Conservation (phyloP, 2,888 invertebrate species). For the Meiosimyza platycephala region DNA sequence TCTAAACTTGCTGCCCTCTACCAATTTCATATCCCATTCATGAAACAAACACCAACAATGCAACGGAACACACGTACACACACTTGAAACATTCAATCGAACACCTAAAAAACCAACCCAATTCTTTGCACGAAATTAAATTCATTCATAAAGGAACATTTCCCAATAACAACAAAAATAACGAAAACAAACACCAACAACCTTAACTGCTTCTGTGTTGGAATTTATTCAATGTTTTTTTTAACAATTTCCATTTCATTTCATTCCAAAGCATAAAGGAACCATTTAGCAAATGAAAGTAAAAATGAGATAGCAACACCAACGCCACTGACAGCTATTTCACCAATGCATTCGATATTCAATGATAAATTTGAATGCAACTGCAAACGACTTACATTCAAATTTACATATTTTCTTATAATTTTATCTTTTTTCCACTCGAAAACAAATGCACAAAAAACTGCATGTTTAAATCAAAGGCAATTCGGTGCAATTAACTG, state of each 20-base stretch:
- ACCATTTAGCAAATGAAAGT: slow-evolving; percentile 2
- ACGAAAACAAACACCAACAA: slow-evolving; percentile 30
- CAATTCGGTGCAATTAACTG: background rate
- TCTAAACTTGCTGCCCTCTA: slow-evolving; percentile 31
- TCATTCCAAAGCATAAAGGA: slow-evolving; percentile 31
- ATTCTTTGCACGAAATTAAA: slow-evolving; percentile 39
- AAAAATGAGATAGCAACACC: slow-evolving; percentile 30
- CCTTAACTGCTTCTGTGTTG: slow-evolving; percentile 43
- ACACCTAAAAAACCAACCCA: slow-evolving; percentile 21
- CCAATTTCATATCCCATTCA: slow-evolving; percentile 37
- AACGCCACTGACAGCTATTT: slow-evolving; percentile 38
- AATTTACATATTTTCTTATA: background rate
- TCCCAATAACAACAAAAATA: slow-evolving; percentile 28
- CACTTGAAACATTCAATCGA: slow-evolving; percentile 38
- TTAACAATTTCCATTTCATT: slow-evolving; percentile 29
- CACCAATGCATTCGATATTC: slow-evolving; percentile 18
- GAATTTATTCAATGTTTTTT: slow-evolving; percentile 42
- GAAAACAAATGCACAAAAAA: background rate
- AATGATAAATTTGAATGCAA: slow-evolving; percentile 35
- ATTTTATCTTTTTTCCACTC: slow-evolving; percentile 9
- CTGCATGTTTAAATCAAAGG: background rate
- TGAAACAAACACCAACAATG: slow-evolving; percentile 41
- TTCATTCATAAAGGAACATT: slow-evolving; percentile 55
- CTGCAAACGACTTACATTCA: slow-evolving; percentile 26
- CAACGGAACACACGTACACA: slow-evolving; percentile 30